Conservation (phyloP, 2,797 vertebrate species). For the Macroramphosus scolopax region DNA sequence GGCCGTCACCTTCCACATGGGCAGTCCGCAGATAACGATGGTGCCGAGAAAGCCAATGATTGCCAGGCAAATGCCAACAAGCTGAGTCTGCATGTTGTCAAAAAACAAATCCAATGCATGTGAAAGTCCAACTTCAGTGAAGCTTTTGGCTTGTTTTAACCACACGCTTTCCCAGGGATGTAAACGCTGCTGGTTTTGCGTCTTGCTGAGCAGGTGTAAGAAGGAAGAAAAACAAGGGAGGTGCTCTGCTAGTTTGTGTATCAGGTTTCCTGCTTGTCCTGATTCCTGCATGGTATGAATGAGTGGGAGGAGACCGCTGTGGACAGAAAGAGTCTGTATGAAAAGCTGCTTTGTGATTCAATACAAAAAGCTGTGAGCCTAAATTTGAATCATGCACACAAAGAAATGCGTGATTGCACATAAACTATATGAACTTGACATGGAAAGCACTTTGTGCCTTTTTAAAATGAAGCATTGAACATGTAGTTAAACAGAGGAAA, state of each 20-base stretch:
- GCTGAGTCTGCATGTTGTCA: conserved; percentile 65
- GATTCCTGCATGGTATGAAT: conserved; percentile 55
- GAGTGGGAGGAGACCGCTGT: conserved; percentile 15
- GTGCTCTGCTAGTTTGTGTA: conserved; percentile 47
- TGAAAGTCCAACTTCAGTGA: conserved; percentile 3
- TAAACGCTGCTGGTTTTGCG: conserved; percentile 16
- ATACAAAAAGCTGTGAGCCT: background rate
- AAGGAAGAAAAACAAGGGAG: conserved; percentile 47
- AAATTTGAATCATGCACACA: no score
- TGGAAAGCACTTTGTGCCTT: no score
- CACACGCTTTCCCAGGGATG: background rate
- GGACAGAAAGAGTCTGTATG: no score
- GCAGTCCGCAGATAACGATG: conserved; percentile 72
- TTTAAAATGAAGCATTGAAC: no score
- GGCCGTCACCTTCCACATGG: conserved; percentile 78
- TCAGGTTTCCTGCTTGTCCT: conserved; percentile 70
- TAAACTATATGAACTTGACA: no score
- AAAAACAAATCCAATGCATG: background rate
- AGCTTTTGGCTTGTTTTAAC: conserved; percentile 9
- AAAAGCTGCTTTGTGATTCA: conserved; percentile 13
- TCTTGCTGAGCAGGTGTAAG: conserved; percentile 34
- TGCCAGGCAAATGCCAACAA: conserved; percentile 67
- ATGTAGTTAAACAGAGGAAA: no score
- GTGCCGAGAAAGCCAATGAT: conserved; percentile 74
- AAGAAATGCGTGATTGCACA: no score